phyloP scores from a whole-genome alignment of 2,797 vertebrate species.

The Rallus crepitans region DNA sequence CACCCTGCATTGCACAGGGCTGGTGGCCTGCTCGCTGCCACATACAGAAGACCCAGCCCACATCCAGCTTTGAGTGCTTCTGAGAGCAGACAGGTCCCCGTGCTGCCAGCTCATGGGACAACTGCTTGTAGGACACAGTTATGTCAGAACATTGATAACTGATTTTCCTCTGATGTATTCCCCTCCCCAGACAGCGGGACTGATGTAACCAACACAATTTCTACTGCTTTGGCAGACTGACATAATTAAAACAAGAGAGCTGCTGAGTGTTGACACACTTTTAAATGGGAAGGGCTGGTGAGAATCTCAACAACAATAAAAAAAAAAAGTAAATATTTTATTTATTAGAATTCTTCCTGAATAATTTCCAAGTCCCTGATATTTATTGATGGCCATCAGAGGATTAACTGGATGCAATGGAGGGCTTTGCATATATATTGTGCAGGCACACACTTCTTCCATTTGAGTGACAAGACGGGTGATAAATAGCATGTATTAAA shows the following conservation, averaged over 20 bases:
- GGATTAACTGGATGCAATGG: constrained; percentile 6
- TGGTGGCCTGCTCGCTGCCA: neutral
- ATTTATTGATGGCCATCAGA: constrained; percentile 22
- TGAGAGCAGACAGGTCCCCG: accelerated
- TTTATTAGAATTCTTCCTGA: constrained; percentile 20
- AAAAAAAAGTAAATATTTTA: neutral
- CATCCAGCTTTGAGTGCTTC: neutral
- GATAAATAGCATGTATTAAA: constrained; percentile 47
- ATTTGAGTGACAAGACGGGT: constrained; percentile 7
- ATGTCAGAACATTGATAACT: accelerated
- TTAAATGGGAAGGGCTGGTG: neutral
- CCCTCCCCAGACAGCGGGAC: neutral
- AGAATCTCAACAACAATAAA: neutral
- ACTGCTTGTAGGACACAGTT: neutral
- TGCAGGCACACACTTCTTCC: neutral
- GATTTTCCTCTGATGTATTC: neutral
- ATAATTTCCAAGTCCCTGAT: neutral
- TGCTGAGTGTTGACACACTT: neutral
- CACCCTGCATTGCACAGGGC: neutral
- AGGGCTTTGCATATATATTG: constrained; percentile 1
- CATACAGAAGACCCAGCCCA: neutral
- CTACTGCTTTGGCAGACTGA: neutral
- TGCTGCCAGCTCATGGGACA: neutral
- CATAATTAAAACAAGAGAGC: neutral
- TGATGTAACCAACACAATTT: neutral